phyloP scores from a whole-genome alignment of 2,797 vertebrate species.

The Syngnathus rostellatus region DNA sequence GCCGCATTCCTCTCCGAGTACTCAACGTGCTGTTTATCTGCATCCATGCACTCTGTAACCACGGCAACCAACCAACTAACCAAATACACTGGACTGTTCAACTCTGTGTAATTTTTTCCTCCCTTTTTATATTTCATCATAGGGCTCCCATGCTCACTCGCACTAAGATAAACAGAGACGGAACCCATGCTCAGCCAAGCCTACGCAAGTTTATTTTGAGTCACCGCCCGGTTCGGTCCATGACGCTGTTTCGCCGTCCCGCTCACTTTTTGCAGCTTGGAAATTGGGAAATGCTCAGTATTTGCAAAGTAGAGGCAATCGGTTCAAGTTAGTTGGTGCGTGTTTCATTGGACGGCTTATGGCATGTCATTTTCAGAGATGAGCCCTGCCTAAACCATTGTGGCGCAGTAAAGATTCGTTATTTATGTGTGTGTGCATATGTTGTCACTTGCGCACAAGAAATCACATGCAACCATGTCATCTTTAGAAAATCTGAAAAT shows the following conservation, averaged over 20 bases:
- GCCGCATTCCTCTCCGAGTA: conserved; percentile 64
- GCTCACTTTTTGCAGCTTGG: conserved; percentile 65
- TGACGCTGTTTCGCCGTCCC: conserved; percentile 63
- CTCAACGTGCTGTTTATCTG: conserved; percentile 68
- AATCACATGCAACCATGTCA: conserved; percentile 35
- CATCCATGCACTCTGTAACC: conserved; percentile 64
- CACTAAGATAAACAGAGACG: conserved; percentile 67
- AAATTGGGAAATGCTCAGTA: conserved; percentile 57
- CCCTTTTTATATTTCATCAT: conserved; percentile 65
- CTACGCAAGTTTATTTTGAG: conserved; percentile 66
- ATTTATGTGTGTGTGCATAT: conserved; percentile 65
- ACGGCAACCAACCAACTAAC: conserved; percentile 62
- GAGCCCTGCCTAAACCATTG: conserved; percentile 33
- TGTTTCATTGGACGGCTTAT: conserved; percentile 45
- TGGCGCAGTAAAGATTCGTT: conserved; percentile 47
- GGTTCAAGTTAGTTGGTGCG: conserved; percentile 56
- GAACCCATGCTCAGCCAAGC: conserved; percentile 53
- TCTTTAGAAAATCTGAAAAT: conserved; percentile 30
- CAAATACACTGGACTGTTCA: conserved; percentile 63
- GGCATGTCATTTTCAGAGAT: conserved; percentile 49
- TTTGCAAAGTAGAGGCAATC: conserved; percentile 51
- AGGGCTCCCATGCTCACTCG: conserved; percentile 64
- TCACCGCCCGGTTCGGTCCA: conserved; percentile 61
- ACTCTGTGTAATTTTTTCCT: conserved; percentile 64
- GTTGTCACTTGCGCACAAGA: conserved; percentile 33